Base-by-base conservation (phyloP, 2,888 invertebrate species). In the Caenorhabditis virilis region DNA sequence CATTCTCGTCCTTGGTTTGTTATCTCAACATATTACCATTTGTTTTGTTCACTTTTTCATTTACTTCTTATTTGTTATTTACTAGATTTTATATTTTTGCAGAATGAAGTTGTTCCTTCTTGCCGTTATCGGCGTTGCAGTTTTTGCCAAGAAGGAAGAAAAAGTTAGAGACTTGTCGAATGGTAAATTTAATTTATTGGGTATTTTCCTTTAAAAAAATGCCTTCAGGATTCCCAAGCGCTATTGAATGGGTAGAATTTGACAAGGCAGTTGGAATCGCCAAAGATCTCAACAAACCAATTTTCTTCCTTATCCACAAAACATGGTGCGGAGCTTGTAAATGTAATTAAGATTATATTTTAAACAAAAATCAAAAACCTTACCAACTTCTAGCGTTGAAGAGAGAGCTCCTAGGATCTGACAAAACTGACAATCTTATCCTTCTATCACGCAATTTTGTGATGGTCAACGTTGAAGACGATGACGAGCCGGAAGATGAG, bases 251-350 rank as follows among this genome's bases (percentile, higher is more conserved):
- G 82, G 76, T 80, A 13, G 26, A 55, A 20, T 81, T 72, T 59
- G 74, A 76, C n/a, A 59, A 78, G 16, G 80, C 80, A 9, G 36
- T 78, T 23, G 75, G 76, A 23, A 52, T 81, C 18, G 75, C 79
- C n/a, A 77, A 78, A 50, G 74, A 79, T 45, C 61, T 77, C 47
- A 72, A 80, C 67, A 85, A 84, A 69, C 85, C 85, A n/a, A 68
- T 85, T 45, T 83, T 86, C 83, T 68, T 86, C 56, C 69, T 86
- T 3, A 84, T 86, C 36, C 85, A 85, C 77, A 86, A 86, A 66
- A 80, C 84, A 4, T 86, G 86, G 85, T 86, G 85, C 74, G 84
- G 85, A 38, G 86, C 85, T n/a, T 86, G 85, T 77, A 84, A 84
- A 84, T 61, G 81, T 81, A 38, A 50, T 33, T 33, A 22, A 1